Base-by-base conservation (phyloP, 2,797 vertebrate species). In the Staurois parvus region DNA sequence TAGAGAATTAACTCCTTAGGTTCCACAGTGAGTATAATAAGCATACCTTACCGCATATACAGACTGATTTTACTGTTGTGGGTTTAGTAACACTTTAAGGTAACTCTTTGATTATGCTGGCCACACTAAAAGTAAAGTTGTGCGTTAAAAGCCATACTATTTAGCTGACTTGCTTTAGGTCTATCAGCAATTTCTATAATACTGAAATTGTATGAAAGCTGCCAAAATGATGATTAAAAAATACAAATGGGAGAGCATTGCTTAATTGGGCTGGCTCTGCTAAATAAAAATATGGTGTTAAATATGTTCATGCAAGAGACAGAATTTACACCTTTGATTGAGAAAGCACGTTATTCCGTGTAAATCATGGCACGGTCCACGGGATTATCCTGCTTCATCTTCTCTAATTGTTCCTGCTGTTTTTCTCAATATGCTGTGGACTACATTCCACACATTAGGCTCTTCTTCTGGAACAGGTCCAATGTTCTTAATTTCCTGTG, bases 351-450 rank as follows among this genome's bases (percentile, higher is more conserved):
- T 32, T 40, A 56, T 76, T 85, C 69, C 19, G 62, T 66, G 74
- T 74, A 82, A 82, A 69, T 73, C 30, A 67, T 79, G 68, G 77
- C 69, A 74, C 28, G 79, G 69, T 76, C 81, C 56, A 19, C 29
- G 85, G 85, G 85, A 83, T 75, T 87, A 79, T 87, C 69, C 81
- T 69, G 37, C 76, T 84, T 64, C 45, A 84, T 82, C 79, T 87
- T 75, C 81, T 68, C 76, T 83, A 87, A 87, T 87, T 87, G 84
- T 87, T 84, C 85, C 70, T 79, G 81, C 85, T 84, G 81, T 83
- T 87, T 87, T 73, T 42, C 45, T 75, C 85, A 79, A 70, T 87
- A 87, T 87, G 68, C 37, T 79, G 67, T 79, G 74, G 64, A 87
- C 80, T 83, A 56, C 79, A 59, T 79, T 69, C 76, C 40, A 68